Evolutionary conservation across 1,140 invertebrate species (phyloP).

Genomic region (Chrysoperla carnea): DNA sequence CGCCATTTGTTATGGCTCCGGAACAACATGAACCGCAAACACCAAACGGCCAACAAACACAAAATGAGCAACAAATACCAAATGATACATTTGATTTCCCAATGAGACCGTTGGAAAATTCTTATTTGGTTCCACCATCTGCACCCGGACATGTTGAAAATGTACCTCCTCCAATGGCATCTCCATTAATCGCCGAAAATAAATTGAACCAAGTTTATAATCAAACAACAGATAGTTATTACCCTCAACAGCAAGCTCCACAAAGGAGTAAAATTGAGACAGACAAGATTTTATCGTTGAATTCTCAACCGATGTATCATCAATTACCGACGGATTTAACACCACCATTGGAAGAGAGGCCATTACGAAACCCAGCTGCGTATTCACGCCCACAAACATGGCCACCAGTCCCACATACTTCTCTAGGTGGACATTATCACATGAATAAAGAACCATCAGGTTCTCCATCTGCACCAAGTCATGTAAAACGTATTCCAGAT

Average conservation of each 20-base stretch:
- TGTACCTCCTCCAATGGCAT: no score
- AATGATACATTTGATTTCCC: not conserved
- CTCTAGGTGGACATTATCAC: constrained; percentile 14
- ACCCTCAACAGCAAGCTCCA: constrained; percentile 3
- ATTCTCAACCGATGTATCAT: constrained; percentile 22
- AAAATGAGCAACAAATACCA: constrained; percentile 6
- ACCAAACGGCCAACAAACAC: constrained; percentile 5
- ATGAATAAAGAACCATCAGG: constrained; percentile 18
- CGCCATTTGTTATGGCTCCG: constrained; percentile 1
- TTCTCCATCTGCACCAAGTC: constrained; percentile 13
- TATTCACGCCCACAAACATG: constrained; percentile 16
- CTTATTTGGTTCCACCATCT: no score
- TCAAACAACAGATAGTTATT: not conserved
- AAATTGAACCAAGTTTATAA: not conserved
- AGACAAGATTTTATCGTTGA: constrained; percentile 14
- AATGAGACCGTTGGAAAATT: no score
- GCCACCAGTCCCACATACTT: constrained; percentile 15
- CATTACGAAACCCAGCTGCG: constrained; percentile 7
- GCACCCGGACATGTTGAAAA: no score
- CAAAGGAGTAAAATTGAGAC: not conserved
- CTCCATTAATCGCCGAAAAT: no score
- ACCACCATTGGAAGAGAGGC: constrained; percentile 15
- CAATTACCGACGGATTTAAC: constrained; percentile 21
- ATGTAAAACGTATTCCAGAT: constrained; percentile 21
- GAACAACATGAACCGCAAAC: constrained; percentile 1